Evolutionary conservation across 1,140 invertebrate genomes (phyloP), one percentile per base, ranked within the genome.

Genomic region (Antheraea pernyi): DNA sequence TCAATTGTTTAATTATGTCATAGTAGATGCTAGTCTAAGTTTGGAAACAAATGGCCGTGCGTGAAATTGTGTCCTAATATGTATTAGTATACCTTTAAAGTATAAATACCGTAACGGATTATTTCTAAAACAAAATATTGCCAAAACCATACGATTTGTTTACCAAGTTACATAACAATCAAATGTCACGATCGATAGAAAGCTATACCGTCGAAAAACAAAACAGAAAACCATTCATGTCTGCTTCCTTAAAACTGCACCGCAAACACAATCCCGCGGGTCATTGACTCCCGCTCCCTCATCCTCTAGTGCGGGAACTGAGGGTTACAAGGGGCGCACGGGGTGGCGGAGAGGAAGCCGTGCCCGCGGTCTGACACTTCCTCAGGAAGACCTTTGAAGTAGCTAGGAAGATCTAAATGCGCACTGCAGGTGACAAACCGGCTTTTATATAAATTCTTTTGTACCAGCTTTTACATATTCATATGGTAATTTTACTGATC

Each of bases 331-430:
- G 68, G 75, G 65, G 75, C 78, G 70, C 71, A 66, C 67, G 60
- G 72, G 74, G 71, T 62, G 68, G 73, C 74, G 70, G 73, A 81
- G 61, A 84, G 84, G 85, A 91, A 89, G 80, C 82, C 84, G 78
- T 73, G 84, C 80, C 81, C 84, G 88, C 83, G 88, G 89, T 91
- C 89, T 88, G 86, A 89, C 86, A 87, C 87, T 88, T 91, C 89
- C 89, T 89, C 85, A 84, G 87, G 89, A 91, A 91, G 86, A 89
- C 85, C 89, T 89, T 91, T 91, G 82, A 87, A 82, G 86, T 85
- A 74, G 68, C 71, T 79, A 77, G 73, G 78, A 84, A 88, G 81
- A 85, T 82, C 78, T 61, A 30, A 61, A 22, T 30, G 30, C 60
- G 19, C 16, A 22, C 19, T 61, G 60, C 60, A 61, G 60, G 6